Base-by-base conservation (phyloP, 1,140 invertebrate genomes). In the Drosophila sturtevanti region DNA sequence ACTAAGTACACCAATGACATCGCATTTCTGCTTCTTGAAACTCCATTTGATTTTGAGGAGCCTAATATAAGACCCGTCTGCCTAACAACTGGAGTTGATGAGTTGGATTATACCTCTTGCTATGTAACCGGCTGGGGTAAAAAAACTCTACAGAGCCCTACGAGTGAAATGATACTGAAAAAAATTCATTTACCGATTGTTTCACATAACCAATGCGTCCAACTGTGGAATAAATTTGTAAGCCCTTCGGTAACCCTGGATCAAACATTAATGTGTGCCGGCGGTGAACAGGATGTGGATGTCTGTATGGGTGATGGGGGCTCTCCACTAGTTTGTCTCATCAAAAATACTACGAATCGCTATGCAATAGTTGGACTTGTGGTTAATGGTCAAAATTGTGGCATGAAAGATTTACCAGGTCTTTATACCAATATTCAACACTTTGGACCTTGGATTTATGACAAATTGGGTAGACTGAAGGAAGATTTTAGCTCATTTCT, bases 301-400 rank as follows among this genome's bases (percentile, higher is more conserved):
- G 94, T 94, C 0, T 95, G 94, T 91, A 93, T 94, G 93, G 95
- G 96, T 70, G 95, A 96, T 77, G 95, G 95, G 4, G 96, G 96
- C 21, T 94, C 95, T 1, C 95, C 95, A 0, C 82, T 96, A 9
- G 93, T 94, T 0, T 96, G 96, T 78, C 93, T 93, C 1, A 84
- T 94, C 38, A 84, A 91, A 2, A 6, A 62, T 11, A 52, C 76
- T 5, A 92, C 93, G 14, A 92, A 93, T 44, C 90, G 93, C n/a
- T 94, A 93, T 79, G 91, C 93, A 31, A 92, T 95, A 16, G 93
- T 93, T 4, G 95, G 95, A 1, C 91, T 96, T 9, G 95, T 96
- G 0, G 93, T 94, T 7, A 95, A 95, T 95, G 95, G 95, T 1
- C 93, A 95, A 56, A 86, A 77, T 6, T 90, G 94, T 0, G 93